Percentiles rank a stretch among this genome's conserved stretches.
phyloP scores from a whole-genome alignment of 1,140 invertebrate species.

The Anthonomus grandis region DNA sequence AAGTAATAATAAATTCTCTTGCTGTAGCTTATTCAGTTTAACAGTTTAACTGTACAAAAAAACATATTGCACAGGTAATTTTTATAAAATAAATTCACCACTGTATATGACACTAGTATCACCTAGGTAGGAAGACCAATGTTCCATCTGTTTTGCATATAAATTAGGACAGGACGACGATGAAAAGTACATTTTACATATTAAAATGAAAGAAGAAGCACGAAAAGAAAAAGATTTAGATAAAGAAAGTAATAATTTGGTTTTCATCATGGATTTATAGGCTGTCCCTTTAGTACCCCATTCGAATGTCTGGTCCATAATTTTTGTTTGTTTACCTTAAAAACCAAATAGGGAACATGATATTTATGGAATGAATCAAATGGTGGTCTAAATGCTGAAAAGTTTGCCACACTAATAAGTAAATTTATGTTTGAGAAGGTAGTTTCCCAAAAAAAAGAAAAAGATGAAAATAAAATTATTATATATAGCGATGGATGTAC shows the following conservation, averaged over 20 bases:
- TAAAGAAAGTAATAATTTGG: constrained; percentile 3
- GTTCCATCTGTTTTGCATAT: neutral
- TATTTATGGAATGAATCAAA: constrained; percentile 9
- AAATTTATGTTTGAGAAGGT: constrained; percentile 4
- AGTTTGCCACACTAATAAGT: constrained; percentile 4
- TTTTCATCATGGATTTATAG: constrained; percentile 6
- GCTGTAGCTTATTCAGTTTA: too few species aligned
- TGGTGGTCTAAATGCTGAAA: constrained; percentile 7
- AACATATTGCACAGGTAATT: too few species aligned
- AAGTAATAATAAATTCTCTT: too few species aligned
- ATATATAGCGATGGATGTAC: constrained; percentile 6
- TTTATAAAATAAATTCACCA: too few species aligned
- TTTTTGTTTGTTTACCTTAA: constrained; percentile 7
- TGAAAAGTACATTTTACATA: neutral
- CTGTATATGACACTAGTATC: too few species aligned
- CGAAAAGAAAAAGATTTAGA: constrained; percentile 4
- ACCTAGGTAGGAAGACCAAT: too few species aligned
- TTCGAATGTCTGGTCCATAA: constrained; percentile 12
- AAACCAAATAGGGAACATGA: neutral
- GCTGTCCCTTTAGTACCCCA: neutral
- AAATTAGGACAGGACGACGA: constrained; percentile 1
- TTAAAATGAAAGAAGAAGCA: constrained; percentile 1
- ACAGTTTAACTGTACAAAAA: too few species aligned
- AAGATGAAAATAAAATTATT: neutral
- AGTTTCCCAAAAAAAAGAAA: neutral